A percentile compares a stretch with the other conserved stretches of the same genome.
Evolutionary conservation across 2,888 invertebrate genomes (phyloP).

Genomic region (Zeuzera pyrina): DNA sequence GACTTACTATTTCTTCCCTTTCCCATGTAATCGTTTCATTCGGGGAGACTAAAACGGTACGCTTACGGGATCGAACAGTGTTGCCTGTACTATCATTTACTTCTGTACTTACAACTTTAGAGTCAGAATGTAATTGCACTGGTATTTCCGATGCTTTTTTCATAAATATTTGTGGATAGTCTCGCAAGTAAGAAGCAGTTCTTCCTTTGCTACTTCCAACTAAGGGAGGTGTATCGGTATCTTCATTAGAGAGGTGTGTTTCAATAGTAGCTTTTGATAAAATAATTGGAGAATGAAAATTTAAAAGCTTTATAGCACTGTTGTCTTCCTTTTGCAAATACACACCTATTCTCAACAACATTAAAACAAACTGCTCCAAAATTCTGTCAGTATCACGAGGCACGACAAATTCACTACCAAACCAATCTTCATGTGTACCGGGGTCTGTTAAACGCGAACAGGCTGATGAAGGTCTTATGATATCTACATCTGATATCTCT

Average conservation of each 20-base stretch:
- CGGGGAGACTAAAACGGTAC: too few relatives aligned
- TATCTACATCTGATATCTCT: conserved; percentile 16
- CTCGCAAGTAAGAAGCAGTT: conserved; percentile 45
- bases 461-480: conserved; percentile 20
- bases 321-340: conserved; percentile 32
- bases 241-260: conserved; percentile 21
- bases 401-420: conserved; percentile 40
- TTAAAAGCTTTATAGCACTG: conserved; percentile 20
- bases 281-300: conserved; percentile 11
- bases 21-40: too few relatives aligned
- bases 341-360: conserved; percentile 49
- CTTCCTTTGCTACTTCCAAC: conserved; percentile 32
- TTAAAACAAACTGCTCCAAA: conserved; percentile 53
- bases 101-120: too few relatives aligned
- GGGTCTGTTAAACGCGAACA: conserved; percentile 32
- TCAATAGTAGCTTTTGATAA: conserved; percentile 12
- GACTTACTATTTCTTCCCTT: too few relatives aligned
- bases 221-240: conserved; percentile 38
- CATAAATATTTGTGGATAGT: conserved; percentile 60
- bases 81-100: too few relatives aligned
- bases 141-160: conserved; percentile 34
- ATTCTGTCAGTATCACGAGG: conserved; percentile 56
- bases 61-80: too few relatives aligned
- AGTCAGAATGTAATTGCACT: conserved; percentile 12
- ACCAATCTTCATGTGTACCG: conserved; percentile 47